Conservation (phyloP, 2,888 invertebrate genomes). For the Cylindroiulus punctatus region DNA sequence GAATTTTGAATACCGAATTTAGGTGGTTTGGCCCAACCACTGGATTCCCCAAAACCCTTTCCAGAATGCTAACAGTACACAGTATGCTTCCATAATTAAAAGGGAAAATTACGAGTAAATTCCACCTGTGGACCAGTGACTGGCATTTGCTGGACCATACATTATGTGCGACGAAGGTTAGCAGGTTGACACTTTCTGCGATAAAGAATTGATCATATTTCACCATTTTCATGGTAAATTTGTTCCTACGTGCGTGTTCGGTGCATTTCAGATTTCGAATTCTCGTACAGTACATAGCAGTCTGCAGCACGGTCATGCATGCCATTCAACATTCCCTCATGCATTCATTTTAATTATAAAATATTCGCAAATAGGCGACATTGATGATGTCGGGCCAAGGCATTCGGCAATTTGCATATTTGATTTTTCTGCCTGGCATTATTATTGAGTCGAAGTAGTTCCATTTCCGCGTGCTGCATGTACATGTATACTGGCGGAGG, state of each 20-base stretch:
- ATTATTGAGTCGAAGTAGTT: not conserved
- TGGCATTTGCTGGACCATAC: not conserved
- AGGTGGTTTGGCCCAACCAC: no score
- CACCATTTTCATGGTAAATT: not conserved
- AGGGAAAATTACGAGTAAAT: not conserved
- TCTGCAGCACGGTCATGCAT: not conserved
- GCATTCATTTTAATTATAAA: slow-evolving; percentile 39
- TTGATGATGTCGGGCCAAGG: not conserved
- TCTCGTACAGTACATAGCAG: not conserved
- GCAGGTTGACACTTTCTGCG: not conserved
- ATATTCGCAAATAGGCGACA: not conserved
- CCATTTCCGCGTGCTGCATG: not conserved
- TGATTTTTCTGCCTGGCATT: not conserved
- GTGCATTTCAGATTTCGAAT: not conserved
- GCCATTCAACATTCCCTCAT: slow-evolving; percentile 39
- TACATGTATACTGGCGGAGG: not conserved
- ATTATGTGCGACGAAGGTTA: slow-evolving; percentile 12
- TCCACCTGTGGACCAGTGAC: no score
- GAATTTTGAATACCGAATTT: no score
- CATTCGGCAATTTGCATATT: slow-evolving; percentile 31
- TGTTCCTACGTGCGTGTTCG: not conserved
- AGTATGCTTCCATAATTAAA: not conserved
- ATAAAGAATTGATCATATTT: not conserved
- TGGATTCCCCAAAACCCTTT: no score
- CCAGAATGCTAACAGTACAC: no score